Base-by-base conservation (phyloP, 2,113 vertebrate species). In the Alexandromys fortis region DNA sequence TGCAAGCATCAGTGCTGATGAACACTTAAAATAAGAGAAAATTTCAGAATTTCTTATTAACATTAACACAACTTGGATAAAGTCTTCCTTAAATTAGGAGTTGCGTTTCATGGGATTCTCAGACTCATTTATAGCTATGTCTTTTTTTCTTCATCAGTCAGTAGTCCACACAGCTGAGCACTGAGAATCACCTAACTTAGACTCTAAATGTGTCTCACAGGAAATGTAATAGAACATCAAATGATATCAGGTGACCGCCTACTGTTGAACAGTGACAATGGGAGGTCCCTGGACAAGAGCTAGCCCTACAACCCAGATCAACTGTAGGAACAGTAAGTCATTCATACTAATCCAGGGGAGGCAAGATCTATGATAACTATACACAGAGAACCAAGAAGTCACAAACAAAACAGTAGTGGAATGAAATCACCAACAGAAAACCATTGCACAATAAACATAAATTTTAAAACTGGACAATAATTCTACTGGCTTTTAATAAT, bases 21-120 rank as follows among this genome's bases (percentile, higher is more conserved):
- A 92, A 81, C 55, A 92, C 47, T n/a, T 85, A 92, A 77, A 86
- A 73, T 49, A 90, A 75, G 28, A 72, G 42, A 52, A 24, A 78
- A 47, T 65, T 96, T 92, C 92, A 95, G 42, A 96, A 75, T 42
- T 92, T 61, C 22, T 94, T 88, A 63, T 89, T 67, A 95, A 88
- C 38, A 89, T 78, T 75, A 70, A 78, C 42, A 58, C 24, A 68
- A 92, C 26, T 52, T 38, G 16, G 26, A 90, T 94, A 78, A 93
- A 11, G 17, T 21, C 52, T 79, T 95, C 68, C 38, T 96, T 88
- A 89, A 96, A 28, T 92, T 67, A 88, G 75, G 73, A 85, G 61
- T 89, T 73, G 33, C 72, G 5, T 61, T 94, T 90, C 52, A 63
- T 61, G 68, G 49, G 75, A 26, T 42, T 58, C 0, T 42, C 13